Evolutionary conservation across 2,113 vertebrate species (phyloP), one percentile per base, ranked within the genome.

Genomic region (Cyanoderma ruficeps): DNA sequence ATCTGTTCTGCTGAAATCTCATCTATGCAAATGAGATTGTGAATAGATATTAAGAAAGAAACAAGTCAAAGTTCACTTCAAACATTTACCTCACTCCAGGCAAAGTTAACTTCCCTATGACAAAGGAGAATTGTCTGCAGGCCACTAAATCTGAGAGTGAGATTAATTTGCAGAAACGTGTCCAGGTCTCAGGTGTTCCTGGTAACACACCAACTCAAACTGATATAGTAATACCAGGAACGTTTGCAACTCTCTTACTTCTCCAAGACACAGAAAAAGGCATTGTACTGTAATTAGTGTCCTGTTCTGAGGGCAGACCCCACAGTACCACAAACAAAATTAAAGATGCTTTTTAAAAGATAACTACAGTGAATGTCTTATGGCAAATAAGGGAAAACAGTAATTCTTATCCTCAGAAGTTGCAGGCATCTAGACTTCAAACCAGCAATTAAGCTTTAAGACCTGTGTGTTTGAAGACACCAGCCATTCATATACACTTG

Each of bases 261-360:
- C 31, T 42, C 49, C 55, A 47, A 50, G 27, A 78, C 6, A 75
- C 13, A 75, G 69, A 55, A 83, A 30, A 24, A 64, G 61, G 21
- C 2, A 6, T 4, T 2, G 0, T 31, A 44, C n/a, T 55, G 25
- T 16, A 50, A 74, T 13, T 64, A 57, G 24, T 6, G 3, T 14
- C 15, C 31, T 57, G 28, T n/a, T 60, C 1, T 1, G 41, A 69
- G n/a, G 28, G 68, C 8, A 7, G 46, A 68, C 5, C 11, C 50
- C n/a, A 49, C 7, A 72, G 35, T 14, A 44, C 7, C 57, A 37
- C n/a, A 83, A 71, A 37, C 25, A 75, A n/a, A 27, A 79, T n/a
- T 63, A 22, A 47, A 79, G 6, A 39, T 2, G 4, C 7, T 47
- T 71, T 75, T 89, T 68, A 12, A 47, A 69, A 82, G 57, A 13